Conservation (phyloP, 2,113 vertebrate genomes). For the Noturus placidus region DNA sequence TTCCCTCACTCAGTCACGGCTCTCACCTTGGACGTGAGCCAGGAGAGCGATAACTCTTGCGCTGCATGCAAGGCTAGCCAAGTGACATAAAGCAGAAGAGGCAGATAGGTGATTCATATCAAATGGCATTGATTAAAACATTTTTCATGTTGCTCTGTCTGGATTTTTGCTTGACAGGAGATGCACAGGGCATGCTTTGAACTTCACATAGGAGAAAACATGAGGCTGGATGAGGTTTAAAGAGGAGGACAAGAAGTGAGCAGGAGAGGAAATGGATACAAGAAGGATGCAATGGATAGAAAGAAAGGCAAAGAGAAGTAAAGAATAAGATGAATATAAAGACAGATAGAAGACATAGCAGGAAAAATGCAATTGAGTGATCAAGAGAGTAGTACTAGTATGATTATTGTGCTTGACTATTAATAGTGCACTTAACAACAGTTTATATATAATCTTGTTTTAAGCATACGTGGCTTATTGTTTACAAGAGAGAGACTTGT, state of each 20-base stretch:
- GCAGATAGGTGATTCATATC: slow-evolving; percentile 42
- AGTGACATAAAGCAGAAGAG: slow-evolving; percentile 37
- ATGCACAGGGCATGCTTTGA: not conserved
- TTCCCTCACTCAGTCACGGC: slow-evolving; percentile 11
- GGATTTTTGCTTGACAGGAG: slow-evolving; percentile 24
- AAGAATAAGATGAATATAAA: not conserved
- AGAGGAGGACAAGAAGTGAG: not conserved
- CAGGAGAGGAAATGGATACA: not conserved
- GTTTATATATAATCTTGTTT: no score
- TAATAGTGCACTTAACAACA: no score
- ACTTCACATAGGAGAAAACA: slow-evolving; percentile 8
- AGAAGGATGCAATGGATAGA: not conserved
- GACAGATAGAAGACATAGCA: not conserved
- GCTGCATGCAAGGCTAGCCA: slow-evolving; percentile 44
- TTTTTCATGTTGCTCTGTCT: slow-evolving; percentile 40
- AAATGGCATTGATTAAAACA: slow-evolving; percentile 48
- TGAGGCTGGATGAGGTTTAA: not conserved
- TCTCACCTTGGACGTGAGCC: slow-evolving; percentile 41
- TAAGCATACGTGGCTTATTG: no score
- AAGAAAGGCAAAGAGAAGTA: not conserved
- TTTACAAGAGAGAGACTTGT: not conserved
- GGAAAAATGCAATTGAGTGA: not conserved
- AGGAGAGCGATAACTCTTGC: slow-evolving; percentile 40
- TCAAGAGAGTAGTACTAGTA: not conserved
- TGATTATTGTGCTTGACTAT: no score